Conservation (phyloP, 2,797 vertebrate species). For the Strix occidentalis region DNA sequence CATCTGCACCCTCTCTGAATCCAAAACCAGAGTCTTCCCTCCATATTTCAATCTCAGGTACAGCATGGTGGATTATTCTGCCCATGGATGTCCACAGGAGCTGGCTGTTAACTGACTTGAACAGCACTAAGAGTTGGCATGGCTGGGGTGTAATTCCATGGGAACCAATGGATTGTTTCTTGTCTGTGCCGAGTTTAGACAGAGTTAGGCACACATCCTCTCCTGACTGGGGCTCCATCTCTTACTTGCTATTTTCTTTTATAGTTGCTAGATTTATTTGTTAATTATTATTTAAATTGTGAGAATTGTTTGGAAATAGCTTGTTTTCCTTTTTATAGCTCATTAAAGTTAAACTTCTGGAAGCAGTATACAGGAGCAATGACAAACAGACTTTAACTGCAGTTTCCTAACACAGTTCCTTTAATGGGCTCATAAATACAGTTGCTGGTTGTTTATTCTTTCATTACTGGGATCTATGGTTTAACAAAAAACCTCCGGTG, state of each 20-base stretch:
- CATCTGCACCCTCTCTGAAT: fast-evolving
- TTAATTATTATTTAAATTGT: constrained; percentile 57
- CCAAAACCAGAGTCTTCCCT: background rate
- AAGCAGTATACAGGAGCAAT: background rate
- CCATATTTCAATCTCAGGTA: background rate
- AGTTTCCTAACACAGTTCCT: constrained; percentile 13
- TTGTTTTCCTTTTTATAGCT: constrained; percentile 47
- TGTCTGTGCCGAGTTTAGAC: background rate
- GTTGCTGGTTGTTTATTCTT: constrained; percentile 37
- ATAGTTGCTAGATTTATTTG: constrained; percentile 44
- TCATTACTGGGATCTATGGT: constrained; percentile 15
- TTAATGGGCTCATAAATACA: constrained; percentile 60
- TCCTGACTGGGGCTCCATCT: background rate
- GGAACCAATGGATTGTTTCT: background rate
- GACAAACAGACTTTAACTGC: constrained; percentile 56
- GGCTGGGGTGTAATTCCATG: background rate
- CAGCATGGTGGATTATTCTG: background rate
- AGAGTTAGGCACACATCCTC: background rate
- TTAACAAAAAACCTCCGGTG: background rate
- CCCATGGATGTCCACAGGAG: fast-evolving
- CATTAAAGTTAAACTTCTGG: constrained; percentile 53
- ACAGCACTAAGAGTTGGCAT: background rate
- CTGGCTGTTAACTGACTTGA: background rate
- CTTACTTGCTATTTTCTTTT: background rate
- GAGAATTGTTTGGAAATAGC: constrained; percentile 31